phyloP scores from a whole-genome alignment of 2,888 invertebrate genomes.

The Halictus ligatus region DNA sequence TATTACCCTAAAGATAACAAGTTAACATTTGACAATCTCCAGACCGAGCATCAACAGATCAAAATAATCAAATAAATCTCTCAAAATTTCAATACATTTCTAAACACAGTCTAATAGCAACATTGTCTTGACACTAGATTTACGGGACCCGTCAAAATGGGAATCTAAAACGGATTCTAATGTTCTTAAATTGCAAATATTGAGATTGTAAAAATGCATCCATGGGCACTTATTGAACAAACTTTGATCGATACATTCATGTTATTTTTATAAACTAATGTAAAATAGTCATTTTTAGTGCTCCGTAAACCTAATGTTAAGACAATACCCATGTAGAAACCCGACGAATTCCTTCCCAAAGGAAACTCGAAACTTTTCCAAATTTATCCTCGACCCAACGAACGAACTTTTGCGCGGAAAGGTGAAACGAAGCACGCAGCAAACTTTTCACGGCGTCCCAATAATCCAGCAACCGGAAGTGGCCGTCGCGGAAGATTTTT shows the following conservation, averaged over 20 bases:
- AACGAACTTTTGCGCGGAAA: neutral
- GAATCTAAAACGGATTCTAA: too few relatives aligned
- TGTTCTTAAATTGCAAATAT: too few relatives aligned
- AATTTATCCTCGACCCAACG: neutral
- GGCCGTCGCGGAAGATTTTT: neutral
- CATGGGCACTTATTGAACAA: too few relatives aligned
- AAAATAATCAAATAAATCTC: neutral
- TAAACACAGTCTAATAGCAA: neutral
- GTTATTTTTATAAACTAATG: too few relatives aligned
- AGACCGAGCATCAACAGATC: neutral
- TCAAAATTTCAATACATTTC: neutral
- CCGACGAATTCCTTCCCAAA: neutral
- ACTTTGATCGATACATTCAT: too few relatives aligned
- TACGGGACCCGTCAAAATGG: too few relatives aligned
- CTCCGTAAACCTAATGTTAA: too few relatives aligned
- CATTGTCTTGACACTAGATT: too few relatives aligned
- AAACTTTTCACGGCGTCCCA: neutral
- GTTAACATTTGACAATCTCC: neutral
- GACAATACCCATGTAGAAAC: too few relatives aligned
- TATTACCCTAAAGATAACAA: too few relatives aligned
- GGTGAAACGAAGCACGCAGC: neutral
- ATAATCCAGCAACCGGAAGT: slow-evolving; percentile 5
- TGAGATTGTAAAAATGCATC: too few relatives aligned
- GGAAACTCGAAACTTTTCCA: neutral
- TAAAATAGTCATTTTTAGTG: too few relatives aligned